Percentiles rank a stretch among this genome's conserved stretches.
Conservation (phyloP, 2,888 invertebrate genomes). For the Acanthoscelides obtectus region DNA sequence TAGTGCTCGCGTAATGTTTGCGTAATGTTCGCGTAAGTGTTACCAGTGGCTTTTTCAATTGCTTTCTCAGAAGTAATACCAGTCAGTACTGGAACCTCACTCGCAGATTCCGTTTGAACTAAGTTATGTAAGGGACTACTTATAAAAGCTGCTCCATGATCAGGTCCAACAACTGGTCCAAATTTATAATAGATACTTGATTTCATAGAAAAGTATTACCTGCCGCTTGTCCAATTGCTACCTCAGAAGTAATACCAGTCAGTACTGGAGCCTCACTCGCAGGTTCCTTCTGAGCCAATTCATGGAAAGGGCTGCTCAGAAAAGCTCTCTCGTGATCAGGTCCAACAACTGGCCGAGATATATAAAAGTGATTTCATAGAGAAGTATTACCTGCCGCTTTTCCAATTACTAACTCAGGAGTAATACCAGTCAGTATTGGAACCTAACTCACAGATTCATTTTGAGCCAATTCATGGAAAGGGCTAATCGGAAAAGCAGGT, state of each 20-base stretch:
- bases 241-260: no score
- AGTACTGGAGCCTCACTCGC: no score
- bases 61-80: constrained; percentile 28
- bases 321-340: constrained; percentile 15
- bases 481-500: constrained; percentile 25
- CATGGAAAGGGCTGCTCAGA: no score
- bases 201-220: no score
- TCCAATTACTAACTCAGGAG: constrained; percentile 23
- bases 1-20: no score
- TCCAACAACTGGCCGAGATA: no score
- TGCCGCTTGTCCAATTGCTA: no score
- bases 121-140: constrained; percentile 23
- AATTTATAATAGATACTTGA: constrained; percentile 6
- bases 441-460: constrained; percentile 24
- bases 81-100: constrained; percentile 26
- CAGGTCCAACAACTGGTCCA: constrained; percentile 25
- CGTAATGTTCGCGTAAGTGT: no score
- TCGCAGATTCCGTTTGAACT: constrained; percentile 21
- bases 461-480: constrained; percentile 20
- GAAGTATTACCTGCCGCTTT: no score
- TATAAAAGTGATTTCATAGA: no score
- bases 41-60: constrained; percentile 3
- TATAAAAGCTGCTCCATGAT: constrained; percentile 23
- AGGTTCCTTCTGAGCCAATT: no score
- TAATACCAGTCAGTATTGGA: constrained; percentile 27